Conservation (phyloP, 2,113 vertebrate species). For the Terrapene triunguis region DNA sequence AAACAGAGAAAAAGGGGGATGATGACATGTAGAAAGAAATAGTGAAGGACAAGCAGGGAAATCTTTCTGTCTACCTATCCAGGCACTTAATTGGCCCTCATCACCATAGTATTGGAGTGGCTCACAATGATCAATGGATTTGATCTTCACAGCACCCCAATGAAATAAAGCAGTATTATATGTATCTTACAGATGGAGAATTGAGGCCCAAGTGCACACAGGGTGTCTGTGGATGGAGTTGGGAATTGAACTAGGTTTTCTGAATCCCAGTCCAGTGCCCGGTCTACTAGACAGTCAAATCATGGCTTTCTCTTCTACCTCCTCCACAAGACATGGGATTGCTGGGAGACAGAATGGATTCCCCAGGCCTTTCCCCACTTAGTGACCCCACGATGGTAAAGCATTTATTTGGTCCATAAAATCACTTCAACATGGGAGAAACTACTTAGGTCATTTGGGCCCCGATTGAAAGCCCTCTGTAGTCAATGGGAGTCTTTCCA, state of each 20-base stretch:
- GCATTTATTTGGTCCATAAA: accelerated
- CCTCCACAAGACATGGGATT: not conserved
- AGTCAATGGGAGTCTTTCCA: not conserved
- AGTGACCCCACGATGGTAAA: not conserved
- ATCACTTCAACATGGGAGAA: accelerated
- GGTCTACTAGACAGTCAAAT: not conserved
- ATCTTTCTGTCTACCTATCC: not conserved
- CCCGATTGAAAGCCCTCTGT: not conserved
- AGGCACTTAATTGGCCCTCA: accelerated
- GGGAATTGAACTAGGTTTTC: not conserved
- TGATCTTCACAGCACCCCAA: not conserved
- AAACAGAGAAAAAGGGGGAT: not conserved
- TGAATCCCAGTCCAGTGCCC: not conserved
- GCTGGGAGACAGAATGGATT: not conserved
- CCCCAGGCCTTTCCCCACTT: not conserved
- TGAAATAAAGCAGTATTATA: not conserved
- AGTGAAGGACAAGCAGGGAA: not conserved
- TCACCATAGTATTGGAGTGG: not conserved
- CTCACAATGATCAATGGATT: not conserved
- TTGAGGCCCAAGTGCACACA: not conserved
- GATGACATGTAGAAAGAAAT: not conserved
- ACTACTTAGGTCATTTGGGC: not conserved
- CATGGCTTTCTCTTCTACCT: not conserved
- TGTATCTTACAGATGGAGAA: not conserved
- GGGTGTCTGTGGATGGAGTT: not conserved